Evolutionary conservation across 2,888 invertebrate species (phyloP), one percentile per base, ranked within the genome.

Genomic region (Sisyra nigra): DNA sequence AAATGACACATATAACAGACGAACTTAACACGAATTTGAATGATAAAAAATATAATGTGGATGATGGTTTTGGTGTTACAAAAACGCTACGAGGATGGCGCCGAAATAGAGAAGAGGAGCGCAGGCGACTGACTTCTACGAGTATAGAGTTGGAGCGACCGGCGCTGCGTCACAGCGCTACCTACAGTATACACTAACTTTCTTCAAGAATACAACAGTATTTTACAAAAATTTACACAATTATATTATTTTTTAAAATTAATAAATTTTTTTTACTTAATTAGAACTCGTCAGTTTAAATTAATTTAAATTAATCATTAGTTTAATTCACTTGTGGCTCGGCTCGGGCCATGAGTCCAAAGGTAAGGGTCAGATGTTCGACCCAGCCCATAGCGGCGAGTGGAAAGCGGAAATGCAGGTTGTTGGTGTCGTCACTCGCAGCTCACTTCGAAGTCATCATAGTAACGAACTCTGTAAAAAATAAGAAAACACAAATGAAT

Each of bases 401-500:
- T 58, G 48, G 60, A 62, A 62, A 63, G 62, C 61, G 59, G 58
- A 60, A 60, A 60, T 60, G 58, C 59, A 69, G 71, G 67, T 68
- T 69, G 70, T 69, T 66, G 69, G 66, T 66, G 68, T 15, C 34
- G 65, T 66, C 60, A 74, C 73, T 75, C 77, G 72, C 73, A 71
- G 77, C 78, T 91, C 88, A 91, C 85, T 91, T 91, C 79, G 91
- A 91, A 78, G 91, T 91, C 91, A 91, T 91, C 91, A 91, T 91
- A 78, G 89, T 91, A 79, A 91, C 89, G 78, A 91, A 91, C 80
- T 91, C 89, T 89, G 80, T 30, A 84, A 61, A 59, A 58, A 55
- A 52, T 54, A 52, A 43, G 31, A 45, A 36, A 35, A 29, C 18
- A 30, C 10, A 19, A 39, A n/a, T n/a, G 29, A 29, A 24, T 39